phyloP scores from a whole-genome alignment of 2,888 invertebrate genomes.

The Callimorpha dominula region DNA sequence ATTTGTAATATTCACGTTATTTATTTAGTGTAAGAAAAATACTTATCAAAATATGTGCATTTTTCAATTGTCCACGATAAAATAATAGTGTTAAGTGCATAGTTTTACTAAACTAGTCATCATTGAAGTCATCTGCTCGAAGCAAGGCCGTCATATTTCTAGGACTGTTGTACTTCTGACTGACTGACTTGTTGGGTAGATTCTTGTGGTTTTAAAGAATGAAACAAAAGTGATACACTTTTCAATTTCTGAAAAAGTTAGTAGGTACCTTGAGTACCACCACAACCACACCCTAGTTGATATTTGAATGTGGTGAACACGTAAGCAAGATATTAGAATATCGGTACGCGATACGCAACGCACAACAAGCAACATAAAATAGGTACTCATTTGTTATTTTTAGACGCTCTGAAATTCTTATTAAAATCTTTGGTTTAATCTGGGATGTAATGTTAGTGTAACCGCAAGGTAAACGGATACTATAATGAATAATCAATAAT shows the following conservation, averaged over 20 bases:
- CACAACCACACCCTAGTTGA: no score
- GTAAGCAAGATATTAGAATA: no score
- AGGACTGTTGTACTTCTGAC: no score
- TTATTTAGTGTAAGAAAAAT: conserved; percentile 17
- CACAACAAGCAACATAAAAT: no score
- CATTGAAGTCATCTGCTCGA: neutral
- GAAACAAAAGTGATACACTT: neutral
- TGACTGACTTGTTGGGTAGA: neutral
- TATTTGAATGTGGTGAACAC: no score
- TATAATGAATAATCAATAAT: neutral
- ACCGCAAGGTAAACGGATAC: no score
- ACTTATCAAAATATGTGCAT: conserved; percentile 28
- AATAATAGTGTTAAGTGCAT: neutral
- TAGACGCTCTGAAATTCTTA: neutral
- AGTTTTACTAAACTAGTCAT: neutral
- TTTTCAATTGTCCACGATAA: conserved; percentile 1
- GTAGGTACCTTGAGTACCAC: neutral
- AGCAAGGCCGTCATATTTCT: no score
- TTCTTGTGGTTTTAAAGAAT: neutral
- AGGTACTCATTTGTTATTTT: neutral
- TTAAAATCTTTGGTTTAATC: no score
- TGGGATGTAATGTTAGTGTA: no score
- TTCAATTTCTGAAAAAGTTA: no score
- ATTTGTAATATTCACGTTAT: conserved; percentile 21
- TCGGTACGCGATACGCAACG: no score